Conservation (phyloP, 2,113 vertebrate species). For the Platycercus adscitus region DNA sequence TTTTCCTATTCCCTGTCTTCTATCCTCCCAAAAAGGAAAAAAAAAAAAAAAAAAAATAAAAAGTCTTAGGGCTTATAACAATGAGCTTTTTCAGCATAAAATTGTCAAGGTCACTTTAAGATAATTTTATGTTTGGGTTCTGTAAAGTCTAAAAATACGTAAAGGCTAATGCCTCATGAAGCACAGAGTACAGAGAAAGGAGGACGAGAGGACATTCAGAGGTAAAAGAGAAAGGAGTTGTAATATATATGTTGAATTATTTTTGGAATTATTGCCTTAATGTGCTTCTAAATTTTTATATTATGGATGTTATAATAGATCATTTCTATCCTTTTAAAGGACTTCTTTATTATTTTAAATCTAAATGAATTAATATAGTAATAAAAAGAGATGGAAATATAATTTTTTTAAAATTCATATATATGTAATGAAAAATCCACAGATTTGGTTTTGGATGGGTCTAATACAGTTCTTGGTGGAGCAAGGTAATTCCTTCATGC, state of each 20-base stretch:
- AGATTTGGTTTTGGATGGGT: not conserved
- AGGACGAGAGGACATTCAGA: not conserved
- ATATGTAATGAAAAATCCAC: not conserved
- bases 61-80: not conserved
- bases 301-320: constrained; percentile 14
- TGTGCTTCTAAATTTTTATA: constrained; percentile 12
- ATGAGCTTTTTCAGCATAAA: not conserved
- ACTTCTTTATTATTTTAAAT: constrained; percentile 56
- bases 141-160: not conserved
- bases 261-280: constrained; percentile 7
- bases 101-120: not conserved
- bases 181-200: not conserved
- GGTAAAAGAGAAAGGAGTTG: not conserved
- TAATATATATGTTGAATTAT: not conserved
- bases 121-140: not conserved
- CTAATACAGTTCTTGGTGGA: not conserved
- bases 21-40: not conserved
- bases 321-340: constrained; percentile 21
- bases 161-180: not conserved
- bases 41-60: not conserved
- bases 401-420: not conserved
- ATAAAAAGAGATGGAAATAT: constrained; percentile 34
- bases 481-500: not conserved
- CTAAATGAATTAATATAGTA: constrained; percentile 40
- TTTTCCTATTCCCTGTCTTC: not conserved